A percentile compares a stretch with the other conserved stretches of the same genome.
phyloP scores from a whole-genome alignment of 2,888 invertebrate species.

The Conistra vaccinii region DNA sequence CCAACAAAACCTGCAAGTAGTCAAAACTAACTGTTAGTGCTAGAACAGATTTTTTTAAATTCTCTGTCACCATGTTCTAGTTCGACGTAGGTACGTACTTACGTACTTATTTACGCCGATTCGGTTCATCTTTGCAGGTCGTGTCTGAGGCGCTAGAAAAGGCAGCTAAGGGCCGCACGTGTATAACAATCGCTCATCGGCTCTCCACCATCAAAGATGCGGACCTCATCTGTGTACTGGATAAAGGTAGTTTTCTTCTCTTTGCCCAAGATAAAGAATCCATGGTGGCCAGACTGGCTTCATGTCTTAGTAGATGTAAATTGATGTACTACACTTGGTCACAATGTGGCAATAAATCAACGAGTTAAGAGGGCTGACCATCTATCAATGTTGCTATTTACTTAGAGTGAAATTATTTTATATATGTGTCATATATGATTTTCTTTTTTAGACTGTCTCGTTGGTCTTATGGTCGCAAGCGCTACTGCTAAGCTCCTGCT shows the following conservation, averaged over 20 bases:
- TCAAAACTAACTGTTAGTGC: too few species aligned
- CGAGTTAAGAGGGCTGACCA: not conserved
- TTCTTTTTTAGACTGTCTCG: too few species aligned
- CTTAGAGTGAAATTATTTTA: too few species aligned
- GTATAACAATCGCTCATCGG: slow-evolving; percentile 96
- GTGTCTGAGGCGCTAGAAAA: slow-evolving; percentile 96
- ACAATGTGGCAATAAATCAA: not conserved
- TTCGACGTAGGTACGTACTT: too few species aligned
- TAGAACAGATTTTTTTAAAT: too few species aligned
- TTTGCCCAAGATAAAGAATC: not conserved
- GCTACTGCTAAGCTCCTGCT: too few species aligned
- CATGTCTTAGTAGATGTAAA: not conserved
- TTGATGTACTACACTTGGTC: not conserved
- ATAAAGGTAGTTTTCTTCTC: slow-evolving; percentile 90
- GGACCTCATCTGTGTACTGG: slow-evolving; percentile 95
- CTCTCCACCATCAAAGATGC: slow-evolving; percentile 95
- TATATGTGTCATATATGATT: too few species aligned
- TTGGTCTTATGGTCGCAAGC: too few species aligned
- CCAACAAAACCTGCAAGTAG: too few species aligned
- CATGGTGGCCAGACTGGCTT: not conserved
- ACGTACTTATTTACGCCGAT: not conserved
- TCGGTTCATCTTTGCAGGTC: slow-evolving; percentile 82
- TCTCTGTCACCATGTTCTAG: too few species aligned
- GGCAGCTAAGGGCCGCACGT: slow-evolving; percentile 95
- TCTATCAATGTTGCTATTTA: not conserved